phyloP scores from a whole-genome alignment of 2,113 vertebrate genomes.

The Lepidothrix coronata region DNA sequence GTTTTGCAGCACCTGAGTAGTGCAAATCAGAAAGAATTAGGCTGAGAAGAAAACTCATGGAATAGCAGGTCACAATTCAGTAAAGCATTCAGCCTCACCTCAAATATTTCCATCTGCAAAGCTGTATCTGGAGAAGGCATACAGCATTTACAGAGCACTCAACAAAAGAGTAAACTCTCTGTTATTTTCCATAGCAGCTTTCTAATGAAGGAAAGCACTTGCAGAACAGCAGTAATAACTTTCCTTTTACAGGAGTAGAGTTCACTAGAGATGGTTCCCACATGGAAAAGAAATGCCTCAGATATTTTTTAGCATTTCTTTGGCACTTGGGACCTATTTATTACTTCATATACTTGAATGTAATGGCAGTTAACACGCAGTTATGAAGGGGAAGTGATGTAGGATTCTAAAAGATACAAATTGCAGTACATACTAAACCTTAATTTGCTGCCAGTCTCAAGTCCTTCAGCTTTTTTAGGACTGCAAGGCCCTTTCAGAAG shows the following conservation, averaged over 20 bases:
- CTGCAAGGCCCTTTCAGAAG: neutral
- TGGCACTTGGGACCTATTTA: constrained; percentile 59
- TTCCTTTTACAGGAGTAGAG: constrained; percentile 17
- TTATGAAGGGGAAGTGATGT: constrained; percentile 44
- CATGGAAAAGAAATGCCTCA: constrained; percentile 46
- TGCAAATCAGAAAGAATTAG: neutral
- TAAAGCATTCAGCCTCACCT: neutral
- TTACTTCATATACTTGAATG: constrained; percentile 60
- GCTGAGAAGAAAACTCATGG: neutral
- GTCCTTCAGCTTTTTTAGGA: neutral
- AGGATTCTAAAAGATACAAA: constrained; percentile 51
- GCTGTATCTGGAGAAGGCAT: constrained; percentile 18
- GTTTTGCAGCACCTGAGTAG: constrained; percentile 16
- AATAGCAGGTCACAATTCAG: constrained; percentile 24
- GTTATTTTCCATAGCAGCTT: constrained; percentile 48
- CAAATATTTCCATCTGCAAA: constrained; percentile 35
- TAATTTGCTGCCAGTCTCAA: constrained; percentile 15
- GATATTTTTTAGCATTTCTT: constrained; percentile 48
- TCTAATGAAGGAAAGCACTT: constrained; percentile 60
- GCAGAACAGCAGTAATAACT: constrained; percentile 50
- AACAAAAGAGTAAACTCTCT: constrained; percentile 49
- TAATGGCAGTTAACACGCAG: constrained; percentile 52
- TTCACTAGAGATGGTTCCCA: constrained; percentile 62
- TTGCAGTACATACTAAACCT: constrained; percentile 41
- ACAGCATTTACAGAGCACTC: constrained; percentile 9